Base-by-base conservation (phyloP, 2,888 invertebrate species). In the Leptopilina myrica region DNA sequence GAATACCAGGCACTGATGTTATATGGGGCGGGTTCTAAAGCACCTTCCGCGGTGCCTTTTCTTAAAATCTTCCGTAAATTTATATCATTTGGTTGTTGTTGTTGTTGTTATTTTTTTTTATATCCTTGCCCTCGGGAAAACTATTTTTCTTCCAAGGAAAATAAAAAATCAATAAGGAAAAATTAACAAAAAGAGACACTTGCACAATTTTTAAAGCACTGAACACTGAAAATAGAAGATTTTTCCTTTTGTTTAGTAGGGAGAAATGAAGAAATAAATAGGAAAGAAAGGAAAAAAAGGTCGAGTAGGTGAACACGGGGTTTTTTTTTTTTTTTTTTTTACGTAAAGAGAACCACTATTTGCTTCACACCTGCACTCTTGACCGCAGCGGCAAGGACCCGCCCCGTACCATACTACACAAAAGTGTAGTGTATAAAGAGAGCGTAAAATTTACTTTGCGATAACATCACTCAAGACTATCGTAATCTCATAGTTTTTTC, bases 341-440 rank as follows among this genome's bases (percentile, higher is more conserved):
- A 20, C 0, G 3, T 53, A 59, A 78, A 26, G 49, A 77, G 40
- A 77, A 78, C 65, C 78, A 67, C 75, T 77, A 33, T 76, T 78
- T 77, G 64, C 77, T 75, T 76, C 76, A 79, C 69, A 78, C 79
- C 82, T 80, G 80, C 82, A 83, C 80, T 84, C 81, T 82, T 87
- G 84, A 83, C 86, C 85, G 85, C 87, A 83, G 84, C 84, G 85
- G 83, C 84, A 86, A 87, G 86, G 89, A 89, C 89, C 89, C 89
- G 89, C 86, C 88, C 89, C 88, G 88, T 87, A 86, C 89, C 89
- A 88, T 87, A 86, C 90, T 90, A 91, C 87, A 89, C 91, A 82
- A 90, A 91, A 65, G 90, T 90, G 88, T 90, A 90, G 87, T 89
- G 90, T 84, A 90, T 91, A 86, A 90, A 91, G 83, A 90, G 91